These are phyloP conservation scores for Agonopterix heracliana DNA, from an alignment of 2,888 invertebrate species.

Conservation along the genomic window DNA sequence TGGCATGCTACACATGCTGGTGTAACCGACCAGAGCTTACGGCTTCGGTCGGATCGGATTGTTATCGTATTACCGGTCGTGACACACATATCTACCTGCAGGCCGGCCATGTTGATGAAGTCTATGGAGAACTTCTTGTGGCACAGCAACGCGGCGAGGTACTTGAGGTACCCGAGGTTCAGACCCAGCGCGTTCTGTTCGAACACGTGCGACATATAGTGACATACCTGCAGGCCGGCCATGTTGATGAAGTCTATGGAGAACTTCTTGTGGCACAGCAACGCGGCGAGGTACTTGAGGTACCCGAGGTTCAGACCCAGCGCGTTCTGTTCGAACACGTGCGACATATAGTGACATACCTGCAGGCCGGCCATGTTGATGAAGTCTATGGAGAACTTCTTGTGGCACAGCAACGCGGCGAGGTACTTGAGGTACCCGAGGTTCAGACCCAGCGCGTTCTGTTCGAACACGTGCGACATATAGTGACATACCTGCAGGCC, in stretches of 20 bases:
- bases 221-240: too few species aligned
- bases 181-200: slow-evolving; percentile 94
- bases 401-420: slow-evolving; percentile 95
- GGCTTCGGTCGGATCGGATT: too few species aligned
- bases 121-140: too few species aligned
- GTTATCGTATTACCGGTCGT: too few species aligned
- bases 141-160: slow-evolving; percentile 94
- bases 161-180: slow-evolving; percentile 94
- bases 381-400: slow-evolving; percentile 98
- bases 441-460: slow-evolving; percentile 92
- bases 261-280: too few species aligned
- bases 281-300: slow-evolving; percentile 93
- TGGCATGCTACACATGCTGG: too few species aligned
- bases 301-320: slow-evolving; percentile 93
- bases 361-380: slow-evolving; percentile 91
- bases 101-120: too few species aligned
- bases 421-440: slow-evolving; percentile 95
- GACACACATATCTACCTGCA: too few species aligned
- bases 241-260: too few species aligned
- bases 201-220: slow-evolving; percentile 94
- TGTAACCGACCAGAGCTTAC: too few species aligned
- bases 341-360: slow-evolving; percentile 90
- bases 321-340: slow-evolving; percentile 95
- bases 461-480: slow-evolving; percentile 95
- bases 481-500: slow-evolving; percentile 91